phyloP scores from a whole-genome alignment of 2,888 invertebrate species.

The Amblyjoppa proteus region DNA sequence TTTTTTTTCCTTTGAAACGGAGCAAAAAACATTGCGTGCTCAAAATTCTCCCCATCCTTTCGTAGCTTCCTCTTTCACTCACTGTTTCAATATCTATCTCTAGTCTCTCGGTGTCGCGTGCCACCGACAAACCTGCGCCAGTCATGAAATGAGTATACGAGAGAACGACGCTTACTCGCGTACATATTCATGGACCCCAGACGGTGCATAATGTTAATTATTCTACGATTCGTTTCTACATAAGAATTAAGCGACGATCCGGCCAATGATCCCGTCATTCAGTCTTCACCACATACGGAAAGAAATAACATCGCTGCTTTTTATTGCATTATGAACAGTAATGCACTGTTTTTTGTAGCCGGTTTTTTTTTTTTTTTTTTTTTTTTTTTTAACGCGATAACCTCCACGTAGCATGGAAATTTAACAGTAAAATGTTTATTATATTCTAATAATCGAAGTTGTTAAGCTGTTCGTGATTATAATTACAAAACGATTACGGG shows the following conservation, averaged over 20 bases:
- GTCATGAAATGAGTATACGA: constrained; percentile 46
- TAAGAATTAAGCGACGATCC: constrained; percentile 64
- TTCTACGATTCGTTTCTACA: constrained; percentile 66
- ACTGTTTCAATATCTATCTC: constrained; percentile 47
- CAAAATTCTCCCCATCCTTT: constrained; percentile 61
- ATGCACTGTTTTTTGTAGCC: not conserved
- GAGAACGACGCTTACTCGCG: constrained; percentile 51
- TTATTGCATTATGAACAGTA: not conserved
- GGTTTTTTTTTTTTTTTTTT: constrained; percentile 24
- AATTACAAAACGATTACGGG: not conserved
- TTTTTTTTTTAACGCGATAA: not conserved
- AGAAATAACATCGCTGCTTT: constrained; percentile 53
- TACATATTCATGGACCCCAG: constrained; percentile 67
- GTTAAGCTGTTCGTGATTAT: not conserved
- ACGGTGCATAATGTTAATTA: constrained; percentile 66
- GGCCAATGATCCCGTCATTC: constrained; percentile 61
- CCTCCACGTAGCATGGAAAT: constrained; percentile 6
- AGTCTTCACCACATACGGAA: constrained; percentile 47
- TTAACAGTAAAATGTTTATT: not conserved
- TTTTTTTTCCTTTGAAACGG: constrained; percentile 17
- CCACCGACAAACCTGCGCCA: constrained; percentile 54
- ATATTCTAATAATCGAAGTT: not conserved
- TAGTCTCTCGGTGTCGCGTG: constrained; percentile 62
- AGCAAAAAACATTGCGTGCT: constrained; percentile 74
- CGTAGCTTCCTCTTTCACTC: constrained; percentile 45